Conservation (phyloP, 2,888 invertebrate genomes). For the Phaonia tiefii region DNA sequence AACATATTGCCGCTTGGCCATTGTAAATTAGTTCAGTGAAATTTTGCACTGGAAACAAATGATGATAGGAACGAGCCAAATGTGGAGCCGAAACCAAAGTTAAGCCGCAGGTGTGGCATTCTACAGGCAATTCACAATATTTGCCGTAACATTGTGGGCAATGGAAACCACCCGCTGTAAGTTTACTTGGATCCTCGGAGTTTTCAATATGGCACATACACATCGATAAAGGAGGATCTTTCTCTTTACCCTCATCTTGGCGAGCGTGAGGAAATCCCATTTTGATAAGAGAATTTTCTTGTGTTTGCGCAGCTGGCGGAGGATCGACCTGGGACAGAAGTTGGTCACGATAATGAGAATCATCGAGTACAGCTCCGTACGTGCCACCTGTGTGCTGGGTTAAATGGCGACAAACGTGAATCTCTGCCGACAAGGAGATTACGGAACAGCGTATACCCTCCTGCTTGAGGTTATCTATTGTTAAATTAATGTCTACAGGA, state of each 20-base stretch:
- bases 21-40: conserved; percentile 88
- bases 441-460: conserved; percentile 95
- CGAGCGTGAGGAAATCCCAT: conserved; percentile 97
- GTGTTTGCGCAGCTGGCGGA: conserved; percentile 86
- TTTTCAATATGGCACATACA: conserved; percentile 97
- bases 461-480: conserved; percentile 88
- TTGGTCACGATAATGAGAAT: conserved; percentile 87
- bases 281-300: conserved; percentile 91
- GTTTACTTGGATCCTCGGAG: conserved; percentile 85
- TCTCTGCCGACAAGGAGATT: conserved; percentile 97
- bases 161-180: conserved; percentile 89
- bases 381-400: conserved; percentile 93
- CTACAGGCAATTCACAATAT: conserved; percentile 98
- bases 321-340: conserved; percentile 86
- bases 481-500: conserved; percentile 93
- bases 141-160: conserved; percentile 98
- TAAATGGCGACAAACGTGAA: conserved; percentile 93
- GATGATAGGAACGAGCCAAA: conserved; percentile 97
- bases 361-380: conserved; percentile 93
- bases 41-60: conserved; percentile 94
- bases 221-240: conserved; percentile 88
- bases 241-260: conserved; percentile 83
- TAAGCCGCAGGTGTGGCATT: conserved; percentile 96
- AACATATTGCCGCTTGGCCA: conserved; percentile 84
- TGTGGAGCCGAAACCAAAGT: conserved; percentile 99